phyloP scores from a whole-genome alignment of 2,113 vertebrate species.

The Agelaius tricolor region DNA sequence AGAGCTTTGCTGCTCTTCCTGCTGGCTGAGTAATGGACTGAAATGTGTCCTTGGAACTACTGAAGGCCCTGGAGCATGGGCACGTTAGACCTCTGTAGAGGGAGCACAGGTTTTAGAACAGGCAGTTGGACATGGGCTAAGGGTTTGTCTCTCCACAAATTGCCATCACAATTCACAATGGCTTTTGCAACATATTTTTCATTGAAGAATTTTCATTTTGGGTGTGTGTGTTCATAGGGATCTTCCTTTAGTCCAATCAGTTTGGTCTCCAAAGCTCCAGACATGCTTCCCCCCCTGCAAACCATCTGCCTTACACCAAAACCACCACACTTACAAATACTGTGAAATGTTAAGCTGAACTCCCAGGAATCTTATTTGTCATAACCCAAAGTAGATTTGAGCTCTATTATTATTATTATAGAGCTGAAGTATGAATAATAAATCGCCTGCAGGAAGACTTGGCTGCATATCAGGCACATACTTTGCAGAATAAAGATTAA shows the following conservation, averaged over 20 bases:
- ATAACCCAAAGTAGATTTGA: background rate
- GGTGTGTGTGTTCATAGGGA: background rate
- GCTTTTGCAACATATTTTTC: background rate
- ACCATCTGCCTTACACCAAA: background rate
- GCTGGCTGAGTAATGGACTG: background rate
- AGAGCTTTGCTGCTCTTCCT: background rate
- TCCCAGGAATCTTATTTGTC: slow-evolving; percentile 4
- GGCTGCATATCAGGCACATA: background rate
- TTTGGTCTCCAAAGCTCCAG: background rate
- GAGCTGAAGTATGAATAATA: slow-evolving; percentile 8
- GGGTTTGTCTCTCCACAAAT: background rate
- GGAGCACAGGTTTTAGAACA: background rate
- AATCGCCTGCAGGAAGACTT: background rate
- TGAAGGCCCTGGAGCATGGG: background rate
- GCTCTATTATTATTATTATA: background rate
- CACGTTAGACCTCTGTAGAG: background rate
- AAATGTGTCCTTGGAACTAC: background rate
- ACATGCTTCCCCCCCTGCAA: background rate
- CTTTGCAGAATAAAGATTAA: slow-evolving; percentile 30
- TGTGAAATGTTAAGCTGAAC: background rate
- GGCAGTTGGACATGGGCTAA: background rate
- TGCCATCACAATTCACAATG: background rate
- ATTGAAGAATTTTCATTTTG: background rate
- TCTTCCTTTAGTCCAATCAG: background rate
- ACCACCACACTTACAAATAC: background rate